Conservation (phyloP, 2,888 invertebrate species). For the Andrena praecox region DNA sequence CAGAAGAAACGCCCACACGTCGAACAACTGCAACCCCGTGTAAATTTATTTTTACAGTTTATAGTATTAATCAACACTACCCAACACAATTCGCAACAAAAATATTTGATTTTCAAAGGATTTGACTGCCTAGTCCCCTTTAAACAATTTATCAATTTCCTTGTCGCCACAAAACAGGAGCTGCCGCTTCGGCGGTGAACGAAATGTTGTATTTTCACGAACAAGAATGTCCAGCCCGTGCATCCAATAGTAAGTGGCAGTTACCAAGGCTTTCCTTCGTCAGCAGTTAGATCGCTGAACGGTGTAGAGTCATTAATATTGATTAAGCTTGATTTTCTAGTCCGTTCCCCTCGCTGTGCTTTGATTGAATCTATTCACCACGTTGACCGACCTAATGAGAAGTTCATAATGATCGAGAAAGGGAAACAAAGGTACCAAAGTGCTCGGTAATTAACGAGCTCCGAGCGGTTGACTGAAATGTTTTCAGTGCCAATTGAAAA, state of each 20-base stretch:
- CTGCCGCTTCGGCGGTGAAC: background rate
- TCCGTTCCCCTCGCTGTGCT: slow-evolving; percentile 41
- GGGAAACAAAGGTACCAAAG: background rate
- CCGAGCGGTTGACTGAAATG: background rate
- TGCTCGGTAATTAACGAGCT: background rate
- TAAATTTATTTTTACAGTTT: too few relatives aligned
- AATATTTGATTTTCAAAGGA: too few relatives aligned
- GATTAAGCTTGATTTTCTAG: slow-evolving; percentile 59
- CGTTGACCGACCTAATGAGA: slow-evolving; percentile 13
- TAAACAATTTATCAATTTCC: background rate
- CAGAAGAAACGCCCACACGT: too few relatives aligned
- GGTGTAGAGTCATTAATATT: slow-evolving; percentile 55
- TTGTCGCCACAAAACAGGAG: too few relatives aligned
- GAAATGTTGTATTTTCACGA: background rate
- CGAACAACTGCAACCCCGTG: too few relatives aligned
- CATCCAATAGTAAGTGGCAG: background rate
- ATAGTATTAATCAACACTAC: too few relatives aligned
- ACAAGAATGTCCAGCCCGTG: too few relatives aligned
- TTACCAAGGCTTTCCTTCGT: slow-evolving; percentile 16
- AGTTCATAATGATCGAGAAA: slow-evolving; percentile 3
- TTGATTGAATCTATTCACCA: slow-evolving; percentile 47
- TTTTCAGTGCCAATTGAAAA: background rate
- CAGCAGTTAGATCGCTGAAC: slow-evolving; percentile 34
- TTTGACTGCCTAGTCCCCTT: background rate
- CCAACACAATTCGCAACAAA: too few relatives aligned